phyloP scores from a whole-genome alignment of 2,797 vertebrate species.

The Anolis apletophallus region DNA sequence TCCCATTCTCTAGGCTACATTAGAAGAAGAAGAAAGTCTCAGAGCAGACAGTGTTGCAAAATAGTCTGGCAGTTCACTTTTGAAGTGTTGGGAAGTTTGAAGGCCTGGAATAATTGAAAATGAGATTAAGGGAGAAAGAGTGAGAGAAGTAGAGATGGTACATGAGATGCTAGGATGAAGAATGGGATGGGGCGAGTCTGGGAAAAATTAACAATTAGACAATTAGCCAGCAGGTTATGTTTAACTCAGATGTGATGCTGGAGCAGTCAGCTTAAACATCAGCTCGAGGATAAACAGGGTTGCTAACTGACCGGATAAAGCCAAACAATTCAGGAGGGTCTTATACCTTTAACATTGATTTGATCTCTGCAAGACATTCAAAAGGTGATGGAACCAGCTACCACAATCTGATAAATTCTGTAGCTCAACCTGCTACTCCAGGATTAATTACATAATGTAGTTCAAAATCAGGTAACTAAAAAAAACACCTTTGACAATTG shows the following conservation, averaged over 20 bases:
- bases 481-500: not conserved
- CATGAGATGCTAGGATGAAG: not conserved
- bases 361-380: too few relatives aligned
- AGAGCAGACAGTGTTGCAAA: slow-evolving; percentile 38
- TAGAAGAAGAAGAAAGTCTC: not conserved
- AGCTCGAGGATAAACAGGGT: too few relatives aligned
- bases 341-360: too few relatives aligned
- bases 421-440: too few relatives aligned
- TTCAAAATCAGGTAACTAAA: too few relatives aligned
- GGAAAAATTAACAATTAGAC: not conserved
- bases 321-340: too few relatives aligned
- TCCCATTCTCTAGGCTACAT: slow-evolving; percentile 5
- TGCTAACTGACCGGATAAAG: too few relatives aligned
- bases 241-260: not conserved
- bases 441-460: too few relatives aligned
- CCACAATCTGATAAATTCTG: too few relatives aligned
- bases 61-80: slow-evolving; percentile 30
- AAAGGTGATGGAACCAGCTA: too few relatives aligned
- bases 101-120: not conserved
- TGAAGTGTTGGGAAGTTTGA: slow-evolving; percentile 29
- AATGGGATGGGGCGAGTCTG: not conserved
- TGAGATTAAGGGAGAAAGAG: slow-evolving; percentile 47
- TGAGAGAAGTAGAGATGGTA: not conserved
- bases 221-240: not conserved
- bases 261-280: too few relatives aligned